Evolutionary conservation across 1,140 invertebrate species (phyloP).

Genomic region (Brachionus angularis): DNA sequence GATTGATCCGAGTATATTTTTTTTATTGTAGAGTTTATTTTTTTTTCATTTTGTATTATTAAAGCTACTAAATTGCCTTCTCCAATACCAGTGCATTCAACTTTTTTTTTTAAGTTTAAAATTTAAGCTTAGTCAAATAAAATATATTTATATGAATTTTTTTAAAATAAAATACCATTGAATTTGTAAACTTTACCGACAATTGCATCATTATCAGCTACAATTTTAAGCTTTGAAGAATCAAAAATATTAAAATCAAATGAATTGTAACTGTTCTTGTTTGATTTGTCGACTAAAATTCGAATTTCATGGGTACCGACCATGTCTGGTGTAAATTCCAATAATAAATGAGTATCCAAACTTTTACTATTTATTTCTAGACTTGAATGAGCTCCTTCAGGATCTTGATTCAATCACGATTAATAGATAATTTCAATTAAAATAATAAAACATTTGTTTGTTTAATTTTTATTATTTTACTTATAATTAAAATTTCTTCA

Average conservation of each 20-base stretch:
- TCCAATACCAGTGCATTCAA: not conserved
- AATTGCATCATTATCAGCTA: not conserved
- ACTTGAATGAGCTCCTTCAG: not conserved
- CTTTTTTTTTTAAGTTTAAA: not conserved
- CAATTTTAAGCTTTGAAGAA: not conserved
- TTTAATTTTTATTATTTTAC: too few relatives aligned
- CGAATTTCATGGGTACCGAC: slow-evolving; percentile 8
- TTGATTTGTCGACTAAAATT: slow-evolving; percentile 6
- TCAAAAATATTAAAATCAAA: slow-evolving; percentile 14
- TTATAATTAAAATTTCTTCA: slow-evolving; percentile 27
- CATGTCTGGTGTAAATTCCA: slow-evolving; percentile 2
- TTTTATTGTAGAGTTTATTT: not conserved
- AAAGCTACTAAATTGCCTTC: not conserved
- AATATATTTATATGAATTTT: not conserved
- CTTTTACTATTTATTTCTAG: not conserved
- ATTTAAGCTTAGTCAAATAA: not conserved
- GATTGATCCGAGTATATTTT: not conserved
- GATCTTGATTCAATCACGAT: not conserved
- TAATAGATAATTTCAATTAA: not conserved
- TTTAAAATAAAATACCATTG: not conserved
- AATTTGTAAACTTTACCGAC: not conserved
- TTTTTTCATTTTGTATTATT: slow-evolving; percentile 17
- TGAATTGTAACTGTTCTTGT: not conserved
- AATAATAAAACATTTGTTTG: not conserved
- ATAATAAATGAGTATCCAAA: not conserved